Conservation (phyloP, 2,113 vertebrate species). For the Rhegmatorhina hoffmannsi region DNA sequence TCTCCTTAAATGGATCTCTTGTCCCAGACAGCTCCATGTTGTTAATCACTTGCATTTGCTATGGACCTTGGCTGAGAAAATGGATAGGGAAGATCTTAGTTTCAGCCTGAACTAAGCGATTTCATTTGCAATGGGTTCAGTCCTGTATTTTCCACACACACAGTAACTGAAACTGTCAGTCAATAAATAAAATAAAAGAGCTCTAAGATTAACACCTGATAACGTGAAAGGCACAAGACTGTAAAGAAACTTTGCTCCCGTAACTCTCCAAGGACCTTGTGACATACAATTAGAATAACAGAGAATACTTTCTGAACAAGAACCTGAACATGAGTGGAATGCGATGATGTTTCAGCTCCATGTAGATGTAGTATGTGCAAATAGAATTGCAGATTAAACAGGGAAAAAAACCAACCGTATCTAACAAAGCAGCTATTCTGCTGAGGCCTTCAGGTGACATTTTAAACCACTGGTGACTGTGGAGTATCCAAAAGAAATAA, state of each 20-base stretch:
- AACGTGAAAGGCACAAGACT: not conserved
- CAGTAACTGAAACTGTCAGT: slow-evolving; percentile 2
- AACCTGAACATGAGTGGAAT: slow-evolving; percentile 31
- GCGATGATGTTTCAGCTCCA: slow-evolving; percentile 34
- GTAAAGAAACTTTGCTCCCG: not conserved
- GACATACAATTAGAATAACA: slow-evolving; percentile 33
- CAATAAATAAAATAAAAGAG: slow-evolving; percentile 59
- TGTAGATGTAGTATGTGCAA: slow-evolving; percentile 49
- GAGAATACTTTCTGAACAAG: slow-evolving; percentile 29
- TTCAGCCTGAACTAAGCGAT: not conserved
- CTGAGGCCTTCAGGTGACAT: slow-evolving; percentile 58
- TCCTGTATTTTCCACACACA: not conserved
- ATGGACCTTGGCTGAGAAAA: not conserved
- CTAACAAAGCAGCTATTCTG: slow-evolving; percentile 65
- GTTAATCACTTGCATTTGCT: not conserved
- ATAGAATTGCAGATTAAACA: slow-evolving; percentile 65
- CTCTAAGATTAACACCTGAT: slow-evolving; percentile 53
- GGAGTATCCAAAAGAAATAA: slow-evolving; percentile 66
- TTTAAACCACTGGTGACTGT: slow-evolving; percentile 67
- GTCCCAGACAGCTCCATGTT: not conserved
- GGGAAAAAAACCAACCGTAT: not conserved
- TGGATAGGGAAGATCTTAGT: not conserved
- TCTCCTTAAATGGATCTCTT: not conserved
- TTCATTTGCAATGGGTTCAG: not conserved
- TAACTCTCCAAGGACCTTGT: not conserved